A percentile compares a stretch with the other conserved stretches of the same genome.
Conservation (phyloP, 2,797 vertebrate genomes). For the Phrynocephalus forsythii region DNA sequence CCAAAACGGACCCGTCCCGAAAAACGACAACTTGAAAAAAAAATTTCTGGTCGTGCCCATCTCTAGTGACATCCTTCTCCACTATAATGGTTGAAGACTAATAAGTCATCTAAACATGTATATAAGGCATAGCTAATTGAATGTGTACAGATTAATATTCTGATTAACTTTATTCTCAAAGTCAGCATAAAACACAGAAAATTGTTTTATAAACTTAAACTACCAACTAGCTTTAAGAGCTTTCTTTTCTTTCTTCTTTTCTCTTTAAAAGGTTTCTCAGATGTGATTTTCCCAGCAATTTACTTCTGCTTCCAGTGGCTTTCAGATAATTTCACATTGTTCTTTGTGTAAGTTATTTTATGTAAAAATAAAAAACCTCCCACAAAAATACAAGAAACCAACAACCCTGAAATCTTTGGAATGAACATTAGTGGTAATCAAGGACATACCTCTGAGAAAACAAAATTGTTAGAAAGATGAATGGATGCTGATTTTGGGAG, state of each 20-base stretch:
- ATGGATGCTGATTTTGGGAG: constrained; percentile 61
- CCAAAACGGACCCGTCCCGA: no score
- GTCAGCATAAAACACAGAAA: not conserved
- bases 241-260: no score
- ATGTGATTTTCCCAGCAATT: not conserved
- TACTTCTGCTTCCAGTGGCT: not conserved
- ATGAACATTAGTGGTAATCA: not conserved
- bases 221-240: not conserved
- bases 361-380: not conserved
- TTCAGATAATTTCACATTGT: not conserved
- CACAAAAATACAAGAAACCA: no score
- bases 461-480: constrained; percentile 31
- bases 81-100: no score
- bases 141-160: not conserved
- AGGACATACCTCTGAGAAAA: constrained; percentile 56
- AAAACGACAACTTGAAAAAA: no score
- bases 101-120: no score
- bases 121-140: no score
- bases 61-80: no score
- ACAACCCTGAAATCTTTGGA: not conserved
- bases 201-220: not conserved
- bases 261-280: not conserved
- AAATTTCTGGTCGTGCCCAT: no score
- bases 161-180: not conserved
- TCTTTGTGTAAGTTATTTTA: not conserved